Base-by-base conservation (phyloP, 2,888 invertebrate species). In the Amiota communis region DNA sequence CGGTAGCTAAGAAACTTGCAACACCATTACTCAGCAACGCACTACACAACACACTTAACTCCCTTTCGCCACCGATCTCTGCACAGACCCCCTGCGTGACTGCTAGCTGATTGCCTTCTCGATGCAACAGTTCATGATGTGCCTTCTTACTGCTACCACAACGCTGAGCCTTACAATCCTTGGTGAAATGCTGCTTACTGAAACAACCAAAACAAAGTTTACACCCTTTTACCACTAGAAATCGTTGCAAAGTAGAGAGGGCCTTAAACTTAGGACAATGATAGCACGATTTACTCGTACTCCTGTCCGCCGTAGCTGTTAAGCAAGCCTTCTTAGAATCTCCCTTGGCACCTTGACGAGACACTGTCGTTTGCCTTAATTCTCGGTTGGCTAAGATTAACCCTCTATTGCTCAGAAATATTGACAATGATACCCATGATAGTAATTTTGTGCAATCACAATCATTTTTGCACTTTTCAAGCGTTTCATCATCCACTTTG, bases 111-210 rank as follows among this genome's bases (percentile, higher is more conserved):
- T 51, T 51, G 53, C 1, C 53, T n/a, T 51, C 53, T 0, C 53
- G 53, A 51, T 51, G 53, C n/a, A 51, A 51, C 53, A 51, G 53
- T 10, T 51, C 53, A n/a, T 51, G 53, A 51, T 51, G 53, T 11
- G 53, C 6, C 36, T 6, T 36, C 8, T 36, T 2, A 6, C 36
- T 4, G 36, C 2, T 36, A 36, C 36, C 36, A 36, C 36, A 36
- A 2, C 36, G 36, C 36, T 6, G 36, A 36, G 36, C 36, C 36
- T 2, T 36, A 36, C 36, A 36, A 36, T 36, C 36, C 36, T 36
- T 36, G 4, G 36, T 36, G 36, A 36, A 36, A 36, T 36, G 36
- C 3, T 36, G 53, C 53, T 51, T 51, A 6, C 2, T n/a, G 53
- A 51, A 51, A 51, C 53, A 51, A 51, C 53, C 12, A 51, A 51